Evolutionary conservation across 2,888 invertebrate species (phyloP), one percentile per base, ranked within the genome.

Genomic region (Luperina testacea): DNA sequence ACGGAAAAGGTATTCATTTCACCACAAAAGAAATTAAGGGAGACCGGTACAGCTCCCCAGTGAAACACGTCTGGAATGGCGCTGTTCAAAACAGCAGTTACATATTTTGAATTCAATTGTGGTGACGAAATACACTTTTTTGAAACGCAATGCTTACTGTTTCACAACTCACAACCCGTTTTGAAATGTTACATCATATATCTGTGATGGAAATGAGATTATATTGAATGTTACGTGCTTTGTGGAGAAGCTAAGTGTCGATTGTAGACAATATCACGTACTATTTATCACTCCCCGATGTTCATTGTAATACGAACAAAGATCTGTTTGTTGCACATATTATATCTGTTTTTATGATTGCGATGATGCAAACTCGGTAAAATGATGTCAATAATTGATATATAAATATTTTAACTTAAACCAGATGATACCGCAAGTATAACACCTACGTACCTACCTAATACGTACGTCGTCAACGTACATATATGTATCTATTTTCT

Each of bases 261-360:
- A 88, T 87, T 85, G 88, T 84, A 80, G 75, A 78, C 76, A 80
- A 85, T 83, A 88, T 87, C 89, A 89, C 89, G 85, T 89, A 88
- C 79, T 77, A 88, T 72, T 84, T 88, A 89, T 89, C 88, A 75
- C 67, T 78, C 72, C 61, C 68, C 75, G 78, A 84, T 81, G 76
- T 80, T 84, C 81, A 88, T 89, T 89, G 85, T 88, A 85, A 83
- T 77, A 82, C 76, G 87, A 84, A 89, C 88, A 88, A 89, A 88
- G 87, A 87, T 89, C 77, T 81, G 77, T 78, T 84, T 77, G 71
- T 84, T 79, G 86, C 81, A 81, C 65, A 80, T 81, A 81, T 80
- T 81, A 81, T 80, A 72, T 82, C 78, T 82, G 85, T 87, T 87
- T 86, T 80, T 80, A 75, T 83, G 75, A 78, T 83, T 77, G 75